phyloP scores from a whole-genome alignment of 2,797 vertebrate genomes.

The Sphaeramia orbicularis region DNA sequence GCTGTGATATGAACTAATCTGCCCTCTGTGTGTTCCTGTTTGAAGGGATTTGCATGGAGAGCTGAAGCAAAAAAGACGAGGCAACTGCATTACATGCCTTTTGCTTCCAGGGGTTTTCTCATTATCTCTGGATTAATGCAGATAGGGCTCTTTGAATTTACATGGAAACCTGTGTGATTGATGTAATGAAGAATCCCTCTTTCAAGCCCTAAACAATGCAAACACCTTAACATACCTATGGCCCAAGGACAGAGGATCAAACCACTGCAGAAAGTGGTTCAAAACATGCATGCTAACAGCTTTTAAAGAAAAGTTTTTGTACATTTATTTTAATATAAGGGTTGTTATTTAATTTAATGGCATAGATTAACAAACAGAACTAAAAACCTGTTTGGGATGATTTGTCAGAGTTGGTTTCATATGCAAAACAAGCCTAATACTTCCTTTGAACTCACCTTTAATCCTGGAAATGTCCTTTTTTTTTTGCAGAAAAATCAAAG shows the following conservation, averaged over 20 bases:
- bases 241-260: not conserved
- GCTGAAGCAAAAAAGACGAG: constrained; percentile 38
- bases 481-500: too few species aligned
- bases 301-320: too few species aligned
- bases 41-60: constrained; percentile 58
- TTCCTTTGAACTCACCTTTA: not conserved
- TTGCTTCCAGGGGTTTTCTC: constrained; percentile 65
- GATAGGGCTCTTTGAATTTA: constrained; percentile 73
- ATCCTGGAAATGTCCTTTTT: too few species aligned
- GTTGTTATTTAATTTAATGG: not conserved
- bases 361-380: not conserved
- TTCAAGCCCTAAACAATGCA: constrained; percentile 21
- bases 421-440: constrained; percentile 2
- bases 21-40: constrained; percentile 47
- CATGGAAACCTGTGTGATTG: constrained; percentile 49
- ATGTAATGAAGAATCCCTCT: constrained; percentile 32
- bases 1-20: constrained; percentile 42
- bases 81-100: constrained; percentile 35
- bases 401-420: constrained; percentile 2
- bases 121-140: constrained; percentile 77
- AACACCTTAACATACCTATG: not conserved
- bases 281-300: not conserved
- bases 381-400: not conserved
- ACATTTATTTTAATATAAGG: not conserved
- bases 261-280: not conserved